Evolutionary conservation across 2,113 vertebrate species (phyloP), one percentile per base, ranked within the genome.

Genomic region (Raja brachyura): DNA sequence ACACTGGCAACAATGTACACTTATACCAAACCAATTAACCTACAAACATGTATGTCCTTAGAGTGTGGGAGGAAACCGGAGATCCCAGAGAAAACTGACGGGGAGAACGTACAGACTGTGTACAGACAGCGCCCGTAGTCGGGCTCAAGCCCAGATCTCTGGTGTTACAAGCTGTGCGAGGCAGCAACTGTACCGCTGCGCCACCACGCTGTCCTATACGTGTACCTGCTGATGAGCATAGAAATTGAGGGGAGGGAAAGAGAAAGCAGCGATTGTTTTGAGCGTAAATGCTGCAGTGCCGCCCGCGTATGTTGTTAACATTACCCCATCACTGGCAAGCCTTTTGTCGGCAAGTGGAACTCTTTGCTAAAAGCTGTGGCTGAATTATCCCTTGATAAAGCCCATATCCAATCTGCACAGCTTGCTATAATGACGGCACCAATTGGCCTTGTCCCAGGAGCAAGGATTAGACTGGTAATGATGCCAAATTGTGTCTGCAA

Each of bases 381-480:
- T 90, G 90, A 70, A 92, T 70, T 92, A 92, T 92, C 63, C 90
- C 68, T 92, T 54, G 39, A 73, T 92, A 92, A 92, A 92, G 68
- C 90, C 90, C 90, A 92, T 92, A 92, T 92, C 90, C 90, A 92
- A 92, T 92, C 90, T 90, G 90, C 90, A 92, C 90, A 92, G 90
- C 90, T 74, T 92, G 90, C 66, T 73, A 92, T 92, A 92, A 92
- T 92, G 68, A 73, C 90, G 73, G 33, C 90, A 92, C 90, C 20
- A 92, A 54, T 92, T 92, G 90, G 90, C 90, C 20, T 70, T 73
- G 73, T 73, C 90, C 68, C 90, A 92, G 90, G 90, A 92, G 73
- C 90, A 92, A 92, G 90, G 90, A 92, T 92, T 92, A 92, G 73
- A 54, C 66, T 92, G 68, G 90, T 73, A 92, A 48, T 92, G 68